These are phyloP conservation scores for Altica lythri DNA, from an alignment of 2,888 invertebrate genomes.

Conservation along the genomic window DNA sequence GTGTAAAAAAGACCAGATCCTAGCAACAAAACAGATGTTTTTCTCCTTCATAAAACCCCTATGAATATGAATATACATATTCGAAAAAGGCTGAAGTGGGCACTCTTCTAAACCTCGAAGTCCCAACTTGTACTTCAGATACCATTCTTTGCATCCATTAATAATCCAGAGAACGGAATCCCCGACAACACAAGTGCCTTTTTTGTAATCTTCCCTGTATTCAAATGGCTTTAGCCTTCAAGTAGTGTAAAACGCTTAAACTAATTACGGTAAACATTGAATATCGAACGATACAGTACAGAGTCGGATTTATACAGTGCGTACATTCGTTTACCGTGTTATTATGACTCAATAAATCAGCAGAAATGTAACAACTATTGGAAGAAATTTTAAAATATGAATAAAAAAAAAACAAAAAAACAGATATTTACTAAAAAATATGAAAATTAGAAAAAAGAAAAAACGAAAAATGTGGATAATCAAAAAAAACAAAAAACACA, in stretches of 20 bases:
- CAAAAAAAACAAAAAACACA: too few species aligned
- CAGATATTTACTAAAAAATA: too few species aligned
- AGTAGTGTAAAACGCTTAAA: conserved; percentile 10
- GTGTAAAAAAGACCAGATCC: too few species aligned
- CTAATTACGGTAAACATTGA: conserved; percentile 11
- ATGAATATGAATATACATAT: conserved; percentile 2
- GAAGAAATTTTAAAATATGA: too few species aligned
- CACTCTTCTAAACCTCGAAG: conserved; percentile 1
- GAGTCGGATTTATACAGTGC: too few species aligned
- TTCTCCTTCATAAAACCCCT: not conserved
- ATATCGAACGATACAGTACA: not conserved
- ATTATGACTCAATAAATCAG: too few species aligned
- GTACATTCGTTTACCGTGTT: too few species aligned
- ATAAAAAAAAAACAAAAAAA: too few species aligned
- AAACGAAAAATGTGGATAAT: too few species aligned
- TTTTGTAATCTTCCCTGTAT: conserved; percentile 14
- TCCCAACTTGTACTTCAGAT: conserved; percentile 6
- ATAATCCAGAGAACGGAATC: conserved; percentile 12
- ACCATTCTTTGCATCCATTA: conserved; percentile 17
- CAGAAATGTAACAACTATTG: too few species aligned
- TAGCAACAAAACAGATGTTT: conserved; percentile 8
- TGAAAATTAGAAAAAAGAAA: too few species aligned
- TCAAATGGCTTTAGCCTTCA: conserved; percentile 13
- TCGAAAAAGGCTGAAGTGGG: conserved; percentile 9
- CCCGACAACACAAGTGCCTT: conserved; percentile 14